Base-by-base conservation (phyloP, 2,888 invertebrate genomes). In the Hyppa rectilinea region DNA sequence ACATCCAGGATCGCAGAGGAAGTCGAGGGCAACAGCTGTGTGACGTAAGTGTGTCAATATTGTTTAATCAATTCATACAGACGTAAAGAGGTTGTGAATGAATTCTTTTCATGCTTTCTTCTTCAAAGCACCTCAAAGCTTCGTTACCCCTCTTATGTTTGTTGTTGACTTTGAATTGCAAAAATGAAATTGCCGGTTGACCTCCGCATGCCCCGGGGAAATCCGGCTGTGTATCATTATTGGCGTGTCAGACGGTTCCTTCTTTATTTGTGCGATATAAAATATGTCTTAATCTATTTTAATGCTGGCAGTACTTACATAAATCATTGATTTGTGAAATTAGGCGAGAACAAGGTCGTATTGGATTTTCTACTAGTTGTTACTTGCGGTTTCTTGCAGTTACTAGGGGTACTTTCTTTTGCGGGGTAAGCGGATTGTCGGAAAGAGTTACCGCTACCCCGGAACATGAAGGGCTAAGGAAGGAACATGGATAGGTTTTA, bases 161-260 rank as follows among this genome's bases (percentile, higher is more conserved):
- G 14, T 47, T 68, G 23, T 38, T 52, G 40, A 36, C 23, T 58
- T 40, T 38, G 45, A 43, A 60, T 60, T 60, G 60, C 67, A 68
- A 67, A 56, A 60, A 49, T 68, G 5, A 38, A 60, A 55, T 55
- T 55, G 20, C 12, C 36, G 29, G 43, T 75, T 67, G 68, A 74
- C 67, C 43, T 64, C 23, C 14, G 4, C 40, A 40, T 45, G 29
- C 75, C 75, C 45, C 40, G 14, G 47, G 53, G 58, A 66, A 72
- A 59, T 75, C 34, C 20, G 47, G 47, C 29, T 20, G 29, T 36
- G 10, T 50, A 71, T 49, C 40, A 26, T 7, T 56, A 70, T 26
- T 69, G 17, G 53, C 29, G 38, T 38, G 36, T 29, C n/a, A 17
- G 17, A n/a, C 26, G 34, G 43, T 43, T 52, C 4, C 17, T 7